Percentiles rank a stretch among this genome's conserved stretches.
Evolutionary conservation across 2,797 vertebrate genomes (phyloP).

Genomic region (Geotrypetes seraphini): DNA sequence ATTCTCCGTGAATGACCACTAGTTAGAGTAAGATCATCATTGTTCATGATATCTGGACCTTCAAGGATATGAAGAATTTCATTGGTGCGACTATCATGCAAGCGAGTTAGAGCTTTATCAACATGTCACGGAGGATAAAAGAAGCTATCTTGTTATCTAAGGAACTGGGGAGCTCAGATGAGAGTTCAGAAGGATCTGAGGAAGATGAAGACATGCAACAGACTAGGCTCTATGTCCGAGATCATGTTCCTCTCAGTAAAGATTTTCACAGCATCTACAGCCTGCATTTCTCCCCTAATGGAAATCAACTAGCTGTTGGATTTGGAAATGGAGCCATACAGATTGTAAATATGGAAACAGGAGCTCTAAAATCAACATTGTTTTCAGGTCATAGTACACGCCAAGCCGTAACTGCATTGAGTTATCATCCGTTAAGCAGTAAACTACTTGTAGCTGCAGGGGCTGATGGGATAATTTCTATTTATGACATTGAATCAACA

Average conservation of each 20-base stretch:
- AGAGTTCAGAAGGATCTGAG: background rate
- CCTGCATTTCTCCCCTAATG: background rate
- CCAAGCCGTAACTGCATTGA: constrained; percentile 10
- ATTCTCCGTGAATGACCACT: constrained; percentile 22
- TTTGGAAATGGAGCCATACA: constrained; percentile 16
- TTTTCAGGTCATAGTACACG: background rate
- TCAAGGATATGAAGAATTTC: constrained; percentile 4
- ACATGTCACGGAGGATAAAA: constrained; percentile 3
- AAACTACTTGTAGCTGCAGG: constrained; percentile 13
- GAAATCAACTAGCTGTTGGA: background rate
- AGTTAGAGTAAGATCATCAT: constrained; percentile 2
- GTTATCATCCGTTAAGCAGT: constrained; percentile 1
- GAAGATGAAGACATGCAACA: background rate
- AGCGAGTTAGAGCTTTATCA: background rate
- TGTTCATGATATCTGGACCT: constrained; percentile 7
- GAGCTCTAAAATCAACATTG: background rate
- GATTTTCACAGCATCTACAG: constrained; percentile 11
- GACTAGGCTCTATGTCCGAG: background rate
- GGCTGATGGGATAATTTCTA: constrained; percentile 13
- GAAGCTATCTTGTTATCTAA: constrained; percentile 1
- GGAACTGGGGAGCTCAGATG: background rate
- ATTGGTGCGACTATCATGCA: constrained; percentile 21
- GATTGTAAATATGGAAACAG: constrained; percentile 1
- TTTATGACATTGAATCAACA: background rate
- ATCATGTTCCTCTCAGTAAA: background rate